Conservation (phyloP, 2,113 vertebrate species). For the Procavia capensis region DNA sequence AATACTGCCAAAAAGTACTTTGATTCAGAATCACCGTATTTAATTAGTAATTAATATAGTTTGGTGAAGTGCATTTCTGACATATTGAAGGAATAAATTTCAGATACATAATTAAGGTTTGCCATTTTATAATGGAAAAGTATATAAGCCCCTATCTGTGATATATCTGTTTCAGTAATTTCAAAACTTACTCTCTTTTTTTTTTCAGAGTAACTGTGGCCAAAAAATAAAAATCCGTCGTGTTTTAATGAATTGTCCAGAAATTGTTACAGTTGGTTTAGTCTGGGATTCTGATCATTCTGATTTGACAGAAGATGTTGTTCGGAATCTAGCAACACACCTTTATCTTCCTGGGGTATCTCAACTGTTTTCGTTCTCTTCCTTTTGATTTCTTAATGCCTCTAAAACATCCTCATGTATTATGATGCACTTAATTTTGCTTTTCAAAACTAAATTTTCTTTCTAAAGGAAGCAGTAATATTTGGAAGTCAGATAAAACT, state of each 20-base stretch:
- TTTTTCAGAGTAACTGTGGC: slow-evolving; percentile 95
- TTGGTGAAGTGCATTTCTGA: slow-evolving; percentile 11
- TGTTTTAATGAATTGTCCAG: slow-evolving; percentile 98
- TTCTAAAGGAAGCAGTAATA: not conserved
- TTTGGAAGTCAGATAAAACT: not conserved
- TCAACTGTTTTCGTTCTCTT: not conserved
- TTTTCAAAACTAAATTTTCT: not conserved
- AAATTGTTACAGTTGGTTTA: slow-evolving; percentile 97
- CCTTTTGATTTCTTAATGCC: not conserved
- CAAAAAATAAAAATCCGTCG: slow-evolving; percentile 96
- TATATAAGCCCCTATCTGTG: not conserved
- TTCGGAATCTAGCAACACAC: slow-evolving; percentile 92
- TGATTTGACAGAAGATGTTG: slow-evolving; percentile 95
- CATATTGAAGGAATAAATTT: not conserved
- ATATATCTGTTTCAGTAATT: not conserved
- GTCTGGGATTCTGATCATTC: slow-evolving; percentile 99
- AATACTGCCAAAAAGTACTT: not conserved
- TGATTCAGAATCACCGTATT: slow-evolving; percentile 46
- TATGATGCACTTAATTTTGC: not conserved
- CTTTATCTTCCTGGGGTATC: slow-evolving; percentile 95
- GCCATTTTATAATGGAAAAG: not conserved
- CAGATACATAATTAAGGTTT: not conserved
- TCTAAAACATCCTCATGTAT: accelerated
- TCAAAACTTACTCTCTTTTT: not conserved
- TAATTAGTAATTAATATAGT: slow-evolving; percentile 30